A percentile compares a stretch with the other conserved stretches of the same genome.
These are phyloP conservation scores for Actinia tenebrosa DNA, from an alignment of 64 coral and sea anemone genomes.

Conservation along the genomic window DNA sequence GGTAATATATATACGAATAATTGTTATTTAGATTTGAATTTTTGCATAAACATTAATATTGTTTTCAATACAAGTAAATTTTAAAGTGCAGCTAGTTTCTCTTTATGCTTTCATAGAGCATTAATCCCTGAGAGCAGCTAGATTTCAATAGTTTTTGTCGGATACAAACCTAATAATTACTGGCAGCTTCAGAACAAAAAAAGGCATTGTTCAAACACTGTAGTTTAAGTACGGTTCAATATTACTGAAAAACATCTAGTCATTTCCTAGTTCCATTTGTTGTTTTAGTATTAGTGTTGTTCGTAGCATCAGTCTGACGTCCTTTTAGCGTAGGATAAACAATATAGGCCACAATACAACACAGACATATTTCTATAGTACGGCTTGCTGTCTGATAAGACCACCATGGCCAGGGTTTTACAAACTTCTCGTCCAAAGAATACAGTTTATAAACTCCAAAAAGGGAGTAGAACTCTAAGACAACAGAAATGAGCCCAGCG, in stretches of 20 bases:
- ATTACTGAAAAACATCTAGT: background rate
- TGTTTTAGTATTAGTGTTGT: background rate
- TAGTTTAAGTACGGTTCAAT: background rate
- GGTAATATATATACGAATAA: too few relatives aligned
- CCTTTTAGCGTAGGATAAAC: conserved; percentile 62
- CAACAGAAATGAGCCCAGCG: conserved; percentile 42
- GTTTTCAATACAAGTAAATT: too few relatives aligned
- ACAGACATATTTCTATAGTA: conserved; percentile 37
- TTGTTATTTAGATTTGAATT: too few relatives aligned
- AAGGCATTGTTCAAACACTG: too few relatives aligned
- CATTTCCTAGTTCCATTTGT: background rate
- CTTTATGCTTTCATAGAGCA: too few relatives aligned
- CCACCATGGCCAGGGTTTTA: conserved; percentile 86
- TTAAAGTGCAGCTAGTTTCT: too few relatives aligned
- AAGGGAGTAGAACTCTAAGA: conserved; percentile 44
- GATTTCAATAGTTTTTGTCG: too few relatives aligned
- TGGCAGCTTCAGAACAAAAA: too few relatives aligned
- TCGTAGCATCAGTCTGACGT: background rate
- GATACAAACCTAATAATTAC: too few relatives aligned
- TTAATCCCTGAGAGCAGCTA: too few relatives aligned
- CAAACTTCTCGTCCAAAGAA: conserved; percentile 17
- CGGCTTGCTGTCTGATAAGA: conserved; percentile 40
- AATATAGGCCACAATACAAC: conserved; percentile 58
- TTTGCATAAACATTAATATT: too few relatives aligned
- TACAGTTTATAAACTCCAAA: conserved; percentile 68